A percentile compares a stretch with the other conserved stretches of the same genome.
These are phyloP conservation scores for Cercopithecus neglectus DNA, from an alignment of 2,797 vertebrate genomes.

Conservation along the genomic window DNA sequence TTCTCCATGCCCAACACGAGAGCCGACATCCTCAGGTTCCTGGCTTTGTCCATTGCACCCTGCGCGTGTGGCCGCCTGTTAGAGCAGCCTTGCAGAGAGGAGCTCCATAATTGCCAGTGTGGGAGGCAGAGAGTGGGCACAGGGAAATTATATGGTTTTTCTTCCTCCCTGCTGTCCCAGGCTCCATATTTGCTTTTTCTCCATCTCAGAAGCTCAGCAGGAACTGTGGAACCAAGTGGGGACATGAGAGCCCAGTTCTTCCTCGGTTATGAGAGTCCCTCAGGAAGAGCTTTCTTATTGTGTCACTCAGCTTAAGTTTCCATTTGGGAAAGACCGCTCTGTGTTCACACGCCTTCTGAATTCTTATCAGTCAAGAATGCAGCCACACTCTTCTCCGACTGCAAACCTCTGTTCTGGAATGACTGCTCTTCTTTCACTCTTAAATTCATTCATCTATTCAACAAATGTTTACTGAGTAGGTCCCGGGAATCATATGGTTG, in stretches of 20 bases:
- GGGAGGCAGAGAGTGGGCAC: neutral
- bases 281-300: neutral
- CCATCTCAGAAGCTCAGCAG: neutral
- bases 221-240: neutral
- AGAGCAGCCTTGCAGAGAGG: neutral
- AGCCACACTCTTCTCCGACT: neutral
- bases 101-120: neutral
- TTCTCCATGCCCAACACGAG: neutral
- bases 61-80: neutral
- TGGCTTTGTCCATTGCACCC: neutral
- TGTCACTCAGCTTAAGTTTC: neutral
- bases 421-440: neutral
- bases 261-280: neutral
- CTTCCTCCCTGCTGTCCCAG: neutral
- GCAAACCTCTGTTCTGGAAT: neutral
- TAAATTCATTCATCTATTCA: neutral
- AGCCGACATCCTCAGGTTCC: neutral
- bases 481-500: neutral
- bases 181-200: neutral
- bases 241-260: neutral
- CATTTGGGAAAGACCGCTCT: neutral
- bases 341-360: neutral
- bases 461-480: neutral
- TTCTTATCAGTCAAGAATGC: neutral
- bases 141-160: conserved; percentile 24